Percentiles rank a stretch among this genome's conserved stretches.
Conservation (phyloP, 2,113 vertebrate species). For the Forbesichthys agassizii region DNA sequence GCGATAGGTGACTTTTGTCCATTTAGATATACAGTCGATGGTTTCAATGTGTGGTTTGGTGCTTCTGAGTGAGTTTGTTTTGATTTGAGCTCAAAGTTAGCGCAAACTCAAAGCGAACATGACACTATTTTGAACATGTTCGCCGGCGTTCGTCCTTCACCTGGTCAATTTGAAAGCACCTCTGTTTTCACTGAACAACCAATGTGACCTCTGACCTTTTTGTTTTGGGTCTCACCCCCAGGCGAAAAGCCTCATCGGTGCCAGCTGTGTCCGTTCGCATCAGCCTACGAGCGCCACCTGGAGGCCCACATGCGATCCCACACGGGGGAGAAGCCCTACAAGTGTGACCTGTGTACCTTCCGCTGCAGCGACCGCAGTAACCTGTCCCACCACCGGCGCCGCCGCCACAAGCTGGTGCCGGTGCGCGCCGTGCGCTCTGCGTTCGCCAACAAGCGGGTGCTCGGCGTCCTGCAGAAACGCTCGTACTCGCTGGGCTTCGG, state of each 20-base stretch:
- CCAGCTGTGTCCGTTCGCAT: slow-evolving; percentile 96
- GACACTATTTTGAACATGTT: too few species aligned
- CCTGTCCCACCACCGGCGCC: slow-evolving; percentile 93
- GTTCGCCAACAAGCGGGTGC: slow-evolving; percentile 89
- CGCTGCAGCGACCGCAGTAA: slow-evolving; percentile 98
- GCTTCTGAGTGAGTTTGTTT: too few species aligned
- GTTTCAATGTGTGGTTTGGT: too few species aligned
- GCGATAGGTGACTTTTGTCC: too few species aligned
- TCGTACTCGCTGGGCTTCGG: slow-evolving; percentile 85
- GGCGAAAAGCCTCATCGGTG: slow-evolving; percentile 97
- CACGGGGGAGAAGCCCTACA: slow-evolving; percentile 97
- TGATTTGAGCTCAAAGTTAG: too few species aligned
- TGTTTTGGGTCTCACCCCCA: slow-evolving; percentile 40
- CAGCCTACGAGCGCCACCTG: slow-evolving; percentile 95
- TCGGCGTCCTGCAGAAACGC: slow-evolving; percentile 92
- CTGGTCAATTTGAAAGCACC: too few species aligned
- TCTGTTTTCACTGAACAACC: background rate
- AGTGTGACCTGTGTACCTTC: slow-evolving; percentile 95
- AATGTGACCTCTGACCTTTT: too few species aligned
- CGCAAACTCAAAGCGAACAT: too few species aligned
- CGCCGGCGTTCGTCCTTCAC: too few species aligned
- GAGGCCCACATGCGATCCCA: slow-evolving; percentile 98
- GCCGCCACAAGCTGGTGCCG: slow-evolving; percentile 95
- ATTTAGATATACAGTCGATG: too few species aligned
- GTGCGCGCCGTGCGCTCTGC: slow-evolving; percentile 84